Base-by-base conservation (phyloP, 2,797 vertebrate species). In the Denticeps clupeoides region DNA sequence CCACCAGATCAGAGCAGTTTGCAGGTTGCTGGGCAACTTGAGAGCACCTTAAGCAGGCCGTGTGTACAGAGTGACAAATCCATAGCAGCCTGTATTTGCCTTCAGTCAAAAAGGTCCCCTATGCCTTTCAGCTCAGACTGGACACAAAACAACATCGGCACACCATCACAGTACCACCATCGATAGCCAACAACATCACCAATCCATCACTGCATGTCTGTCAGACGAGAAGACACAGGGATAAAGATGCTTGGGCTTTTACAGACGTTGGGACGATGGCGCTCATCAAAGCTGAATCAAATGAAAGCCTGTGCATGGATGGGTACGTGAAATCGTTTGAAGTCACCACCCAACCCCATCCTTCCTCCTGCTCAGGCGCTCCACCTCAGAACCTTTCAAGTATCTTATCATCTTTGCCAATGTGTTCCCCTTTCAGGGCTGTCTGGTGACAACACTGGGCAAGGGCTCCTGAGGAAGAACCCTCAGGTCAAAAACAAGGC, bases 61-160 rank as follows among this genome's bases (percentile, higher is more conserved):
- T 70, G 65, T 74, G 69, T 70, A 71, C 58, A 60, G 63, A 67
- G 65, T 60, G 24, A 49, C 64, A 68, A 21, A 59, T 71, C 68
- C 67, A 38, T 32, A 22, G 29, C 45, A 21, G 18, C 12, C 29
- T 9, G n/a, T 71, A 45, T 77, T 71, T 65, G 46, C 55, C 40
- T 52, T 62, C 60, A 56, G 56, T 66, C 69, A 67, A 68, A 63
- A 33, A 22, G 26, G 51, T 49, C 4, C 12, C 33, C 47, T 31
- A 40, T 62, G 64, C 49, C 60, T 58, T 35, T 53, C 48, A 57
- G 52, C 60, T 65, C 53, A 58, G 44, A 21, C 55, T 53, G 10
- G 12, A 49, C 51, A 53, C 49, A 40, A 51, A 44, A 51, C 48
- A 55, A 59, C 65, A 53, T n/a, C 13, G 35, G 37, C 63, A 59